A percentile compares a stretch with the other conserved stretches of the same genome.
Conservation (phyloP, 2,113 vertebrate genomes). For the Polyodon spathula region DNA sequence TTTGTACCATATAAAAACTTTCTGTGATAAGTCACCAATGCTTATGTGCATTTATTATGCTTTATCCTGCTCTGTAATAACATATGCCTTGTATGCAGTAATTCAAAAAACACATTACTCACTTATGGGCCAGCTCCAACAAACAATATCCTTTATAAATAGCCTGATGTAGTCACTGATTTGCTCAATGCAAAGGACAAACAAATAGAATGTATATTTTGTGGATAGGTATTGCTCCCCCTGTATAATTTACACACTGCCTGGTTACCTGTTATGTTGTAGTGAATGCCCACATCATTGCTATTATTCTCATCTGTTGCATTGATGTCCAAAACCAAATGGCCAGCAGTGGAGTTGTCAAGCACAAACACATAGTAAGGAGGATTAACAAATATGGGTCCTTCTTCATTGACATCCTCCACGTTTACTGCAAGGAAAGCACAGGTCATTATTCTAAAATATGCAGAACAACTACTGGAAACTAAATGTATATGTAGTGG, state of each 20-base stretch:
- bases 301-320: constrained; percentile 32
- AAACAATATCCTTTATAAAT: no score
- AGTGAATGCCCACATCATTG: constrained; percentile 40
- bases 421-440: constrained; percentile 27
- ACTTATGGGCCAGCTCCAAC: no score
- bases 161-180: no score
- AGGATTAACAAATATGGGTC: constrained; percentile 29
- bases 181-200: not conserved
- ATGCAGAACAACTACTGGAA: no score
- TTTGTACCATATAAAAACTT: no score
- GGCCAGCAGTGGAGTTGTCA: constrained; percentile 31
- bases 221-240: not conserved
- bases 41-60: no score
- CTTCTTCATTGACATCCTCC: constrained; percentile 44
- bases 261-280: constrained; percentile 35
- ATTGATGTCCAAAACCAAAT: constrained; percentile 33
- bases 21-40: no score
- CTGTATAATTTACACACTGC: not conserved
- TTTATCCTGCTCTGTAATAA: no score
- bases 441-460: no score
- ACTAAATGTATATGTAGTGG: no score
- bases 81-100: no score
- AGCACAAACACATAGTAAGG: constrained; percentile 29
- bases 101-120: no score
- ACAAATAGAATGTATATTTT: not conserved